Conservation (phyloP, 2,888 invertebrate genomes). For the Ichneumon xanthorius region DNA sequence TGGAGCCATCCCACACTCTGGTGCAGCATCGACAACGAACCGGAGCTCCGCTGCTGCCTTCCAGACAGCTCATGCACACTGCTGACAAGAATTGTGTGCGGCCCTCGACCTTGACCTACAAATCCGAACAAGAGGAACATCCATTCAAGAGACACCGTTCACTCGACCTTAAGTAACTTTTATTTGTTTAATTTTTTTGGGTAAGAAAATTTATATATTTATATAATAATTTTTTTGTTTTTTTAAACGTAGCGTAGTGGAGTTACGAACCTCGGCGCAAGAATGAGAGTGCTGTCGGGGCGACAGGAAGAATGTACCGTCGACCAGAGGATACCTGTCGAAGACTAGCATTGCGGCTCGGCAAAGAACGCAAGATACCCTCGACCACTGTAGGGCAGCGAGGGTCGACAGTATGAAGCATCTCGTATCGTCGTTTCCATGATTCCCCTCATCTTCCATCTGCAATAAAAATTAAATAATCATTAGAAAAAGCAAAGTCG, state of each 20-base stretch:
- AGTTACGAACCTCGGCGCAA: slow-evolving; percentile 92
- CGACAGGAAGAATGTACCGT: slow-evolving; percentile 99
- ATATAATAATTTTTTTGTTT: too few species aligned
- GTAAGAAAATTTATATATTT: not conserved
- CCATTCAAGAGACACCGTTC: slow-evolving; percentile 14
- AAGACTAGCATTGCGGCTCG: slow-evolving; percentile 96
- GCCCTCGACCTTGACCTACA: slow-evolving; percentile 95
- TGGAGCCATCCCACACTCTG: slow-evolving; percentile 96
- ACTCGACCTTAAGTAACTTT: not conserved
- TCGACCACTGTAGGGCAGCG: slow-evolving; percentile 95
- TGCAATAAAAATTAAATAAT: slow-evolving; percentile 85
- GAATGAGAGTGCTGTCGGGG: slow-evolving; percentile 95
- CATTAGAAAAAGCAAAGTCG: slow-evolving; percentile 10
- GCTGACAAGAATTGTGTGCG: slow-evolving; percentile 96
- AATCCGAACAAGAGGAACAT: slow-evolving; percentile 73
- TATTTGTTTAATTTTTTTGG: slow-evolving; percentile 1
- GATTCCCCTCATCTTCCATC: slow-evolving; percentile 99
- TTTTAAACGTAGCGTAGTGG: not conserved
- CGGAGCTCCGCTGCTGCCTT: slow-evolving; percentile 91
- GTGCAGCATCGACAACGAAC: slow-evolving; percentile 94
- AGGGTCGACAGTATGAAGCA: slow-evolving; percentile 98
- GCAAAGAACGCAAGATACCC: slow-evolving; percentile 95
- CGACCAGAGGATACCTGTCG: slow-evolving; percentile 98
- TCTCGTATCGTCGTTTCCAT: slow-evolving; percentile 99
- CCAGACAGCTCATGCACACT: slow-evolving; percentile 97